Evolutionary conservation across 2,113 vertebrate species (phyloP), one percentile per base, ranked within the genome.

Genomic region (Morone chrysops): DNA sequence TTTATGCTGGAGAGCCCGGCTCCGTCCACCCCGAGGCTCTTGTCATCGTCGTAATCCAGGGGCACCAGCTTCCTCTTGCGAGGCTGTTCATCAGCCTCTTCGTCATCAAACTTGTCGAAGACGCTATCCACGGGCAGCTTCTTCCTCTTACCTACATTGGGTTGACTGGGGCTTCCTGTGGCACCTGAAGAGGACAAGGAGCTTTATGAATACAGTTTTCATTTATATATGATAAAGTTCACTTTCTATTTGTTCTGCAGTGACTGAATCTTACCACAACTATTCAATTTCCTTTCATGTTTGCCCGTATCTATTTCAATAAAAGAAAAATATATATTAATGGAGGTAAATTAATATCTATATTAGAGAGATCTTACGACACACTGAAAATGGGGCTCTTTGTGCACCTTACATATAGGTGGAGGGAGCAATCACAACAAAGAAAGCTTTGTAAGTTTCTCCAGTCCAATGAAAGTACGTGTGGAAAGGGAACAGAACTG

Each of bases 31-130:
- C 89, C 95, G 3, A 93, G 84, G 92, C 96, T 94, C 94, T 99
- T 99, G 88, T 99, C 98, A 70, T 99, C 98, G 54, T 97, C 97
- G 60, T 99, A 99, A 94, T 99, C 98, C 93, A 99, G 87, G 1
- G 98, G 98, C 72, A 99, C 98, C 47, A 99, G 95, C 92, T 99
- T 99, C 89, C 98, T 96, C 94, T 98, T 99, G 69, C 97, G 95
- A 1, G 98, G 98, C 61, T 96, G 96, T 66, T 99, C 98, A 25
- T 99, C 98, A 0, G 97, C 96, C 85, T 99, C 98, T 90, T 99
- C 98, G 2, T 99, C 98, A 0, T 99, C 98, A 17, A 99, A 99
- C 90, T 98, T 99, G 94, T 98, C 96, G 79, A 99, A 99, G 86
- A 99, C 98, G 56, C 98, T 99, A 94, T 99, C 98, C 89, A 97